Conservation (phyloP, 1,140 invertebrate species). For the Eumeta japonica region DNA sequence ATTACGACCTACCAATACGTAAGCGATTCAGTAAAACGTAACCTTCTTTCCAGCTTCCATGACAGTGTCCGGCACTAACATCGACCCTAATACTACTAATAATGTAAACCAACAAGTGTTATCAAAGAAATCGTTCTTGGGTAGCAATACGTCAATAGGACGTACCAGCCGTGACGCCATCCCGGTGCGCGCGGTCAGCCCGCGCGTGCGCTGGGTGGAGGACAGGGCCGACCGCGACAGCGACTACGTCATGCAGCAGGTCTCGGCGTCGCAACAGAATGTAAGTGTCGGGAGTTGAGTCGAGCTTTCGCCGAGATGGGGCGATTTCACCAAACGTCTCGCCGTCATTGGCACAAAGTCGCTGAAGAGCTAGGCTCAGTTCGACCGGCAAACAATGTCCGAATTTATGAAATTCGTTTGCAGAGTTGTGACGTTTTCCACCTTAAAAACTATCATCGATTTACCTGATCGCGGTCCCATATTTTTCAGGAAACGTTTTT, state of each 20-base stretch:
- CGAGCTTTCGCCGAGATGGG: no score
- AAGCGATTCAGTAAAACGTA: no score
- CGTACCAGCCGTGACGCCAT: slow-evolving; percentile 48
- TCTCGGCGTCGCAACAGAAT: slow-evolving; percentile 46
- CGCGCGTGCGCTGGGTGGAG: slow-evolving; percentile 50
- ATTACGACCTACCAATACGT: no score
- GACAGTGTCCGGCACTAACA: slow-evolving; percentile 53
- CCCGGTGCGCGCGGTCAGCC: slow-evolving; percentile 53
- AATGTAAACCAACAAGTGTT: slow-evolving; percentile 49
- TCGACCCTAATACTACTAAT: slow-evolving; percentile 33
- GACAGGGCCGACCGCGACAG: slow-evolving; percentile 37
- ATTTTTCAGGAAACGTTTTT: no score
- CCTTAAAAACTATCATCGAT: no score
- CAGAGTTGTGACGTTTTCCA: no score
- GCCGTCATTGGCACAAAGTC: no score
- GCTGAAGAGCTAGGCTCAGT: no score
- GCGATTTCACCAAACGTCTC: no score
- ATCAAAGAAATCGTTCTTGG: slow-evolving; percentile 51
- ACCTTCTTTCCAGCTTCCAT: slow-evolving; percentile 46
- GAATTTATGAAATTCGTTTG: slow-evolving; percentile 1
- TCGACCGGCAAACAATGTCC: background rate
- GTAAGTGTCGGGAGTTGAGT: no score
- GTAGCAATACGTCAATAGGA: slow-evolving; percentile 52
- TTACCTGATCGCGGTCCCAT: no score
- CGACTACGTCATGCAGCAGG: slow-evolving; percentile 35